Base-by-base conservation (phyloP, 2,888 invertebrate genomes). In the Nemoura dubitans region DNA sequence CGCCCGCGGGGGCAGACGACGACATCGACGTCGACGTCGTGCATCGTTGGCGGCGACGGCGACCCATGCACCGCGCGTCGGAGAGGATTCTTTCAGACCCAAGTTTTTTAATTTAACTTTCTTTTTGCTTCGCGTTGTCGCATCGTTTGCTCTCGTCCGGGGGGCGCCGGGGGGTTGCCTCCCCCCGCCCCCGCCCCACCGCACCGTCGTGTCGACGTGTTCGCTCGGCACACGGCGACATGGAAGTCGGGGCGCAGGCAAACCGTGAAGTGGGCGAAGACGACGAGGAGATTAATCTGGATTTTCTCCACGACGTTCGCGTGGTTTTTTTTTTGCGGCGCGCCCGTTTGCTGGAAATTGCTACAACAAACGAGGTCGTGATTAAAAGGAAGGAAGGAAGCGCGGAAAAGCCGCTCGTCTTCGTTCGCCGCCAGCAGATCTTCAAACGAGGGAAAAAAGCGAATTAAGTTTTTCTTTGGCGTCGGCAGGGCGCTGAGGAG, bases 1-100 rank as follows among this genome's bases (percentile, higher is more conserved):
- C 83, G 29, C 25, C 36, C 27, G 28, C n/a, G 21, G n/a, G 43
- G 42, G 29, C 21, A 26, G 26, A 36, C 76, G 81, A 27, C 77
- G 80, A 28, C n/a, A 43, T n/a, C 43, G 78, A 78, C 43, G 80
- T 86, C 29, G 86, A 21, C 42, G n/a, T 21, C 76, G 42, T 29
- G 85, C 42, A 36, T 21, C 76, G 42, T 29, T 59, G 29, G 59
- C 76, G 81, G 77, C 85, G 29, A 81, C 76, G 81, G 77, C 29
- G 86, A 21, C 80, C 36, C 29, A 29, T 81, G 85, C 42, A 36
- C n/a, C 76, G 42, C n/a, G 86, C 43, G 76, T 6, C 21, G 59
- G 82, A 28, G 29, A 21, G 30, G 59, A 25, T 83, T 25, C 85
- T 16, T 29, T 76, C 77, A 43, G 30, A 26, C 29, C 85, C 81